Conservation (phyloP, 2,113 vertebrate genomes). For the Etia nguti region DNA sequence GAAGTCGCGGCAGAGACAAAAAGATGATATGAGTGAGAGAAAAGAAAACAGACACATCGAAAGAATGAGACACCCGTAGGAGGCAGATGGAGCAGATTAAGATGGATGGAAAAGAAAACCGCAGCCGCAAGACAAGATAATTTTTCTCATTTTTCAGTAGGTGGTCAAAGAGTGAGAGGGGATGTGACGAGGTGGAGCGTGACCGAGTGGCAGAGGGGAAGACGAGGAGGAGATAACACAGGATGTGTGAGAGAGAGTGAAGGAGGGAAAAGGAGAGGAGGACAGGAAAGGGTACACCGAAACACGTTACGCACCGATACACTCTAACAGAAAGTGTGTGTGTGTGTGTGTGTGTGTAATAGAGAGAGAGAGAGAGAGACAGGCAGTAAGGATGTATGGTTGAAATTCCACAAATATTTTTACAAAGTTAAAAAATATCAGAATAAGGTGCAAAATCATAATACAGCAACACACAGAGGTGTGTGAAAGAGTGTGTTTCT, state of each 20-base stretch:
- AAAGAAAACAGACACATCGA: not conserved
- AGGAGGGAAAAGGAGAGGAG: slow-evolving; percentile 4
- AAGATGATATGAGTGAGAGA: not conserved
- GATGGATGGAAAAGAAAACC: slow-evolving; percentile 56
- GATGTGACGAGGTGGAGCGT: slow-evolving; percentile 31
- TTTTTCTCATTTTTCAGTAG: slow-evolving; percentile 48
- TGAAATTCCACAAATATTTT: not conserved
- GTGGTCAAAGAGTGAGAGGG: slow-evolving; percentile 7
- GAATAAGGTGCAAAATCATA: not conserved
- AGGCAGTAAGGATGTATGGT: not conserved
- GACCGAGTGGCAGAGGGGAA: slow-evolving; percentile 43
- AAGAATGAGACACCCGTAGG: not conserved
- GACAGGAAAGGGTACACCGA: slow-evolving; percentile 27
- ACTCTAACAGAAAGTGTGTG: not conserved
- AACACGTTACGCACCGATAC: slow-evolving; percentile 30
- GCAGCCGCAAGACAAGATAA: slow-evolving; percentile 39
- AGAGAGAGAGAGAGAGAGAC: not conserved
- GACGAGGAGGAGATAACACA: slow-evolving; percentile 39
- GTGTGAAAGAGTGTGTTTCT: not conserved
- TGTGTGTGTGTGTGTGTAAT: not conserved
- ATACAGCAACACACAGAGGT: not conserved
- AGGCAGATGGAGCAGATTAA: not conserved
- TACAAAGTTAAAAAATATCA: not conserved
- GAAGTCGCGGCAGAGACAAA: not conserved
- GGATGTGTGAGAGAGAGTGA: not conserved